Conservation (phyloP, 2,797 vertebrate species). For the Catostomus latipinnis region DNA sequence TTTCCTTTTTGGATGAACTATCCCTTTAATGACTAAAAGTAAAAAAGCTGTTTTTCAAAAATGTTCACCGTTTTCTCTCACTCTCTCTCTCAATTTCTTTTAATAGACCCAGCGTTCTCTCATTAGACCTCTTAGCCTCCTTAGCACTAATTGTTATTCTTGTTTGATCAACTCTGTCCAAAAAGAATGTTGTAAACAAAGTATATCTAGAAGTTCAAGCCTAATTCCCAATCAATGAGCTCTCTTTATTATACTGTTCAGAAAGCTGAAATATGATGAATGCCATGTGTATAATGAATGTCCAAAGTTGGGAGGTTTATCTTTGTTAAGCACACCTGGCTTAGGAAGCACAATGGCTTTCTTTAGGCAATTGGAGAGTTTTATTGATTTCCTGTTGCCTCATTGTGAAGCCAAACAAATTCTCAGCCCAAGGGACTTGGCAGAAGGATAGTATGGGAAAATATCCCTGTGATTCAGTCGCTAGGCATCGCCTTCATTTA, state of each 20-base stretch:
- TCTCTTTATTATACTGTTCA: slow-evolving; percentile 1
- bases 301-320: slow-evolving; percentile 11
- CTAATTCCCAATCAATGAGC: too few species aligned
- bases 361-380: slow-evolving; percentile 27
- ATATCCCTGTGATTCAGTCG: slow-evolving; percentile 29
- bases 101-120: slow-evolving; percentile 15
- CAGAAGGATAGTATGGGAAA: slow-evolving; percentile 45
- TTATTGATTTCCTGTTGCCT: slow-evolving; percentile 41
- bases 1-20: too few species aligned
- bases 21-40: too few species aligned
- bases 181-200: too few species aligned
- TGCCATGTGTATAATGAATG: not conserved
- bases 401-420: slow-evolving; percentile 50
- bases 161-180: not conserved
- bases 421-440: slow-evolving; percentile 47
- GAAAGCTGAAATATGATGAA: slow-evolving; percentile 7
- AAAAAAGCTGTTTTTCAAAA: too few species aligned
- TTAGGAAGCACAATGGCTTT: slow-evolving; percentile 7
- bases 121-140: slow-evolving; percentile 34
- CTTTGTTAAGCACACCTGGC: slow-evolving; percentile 23
- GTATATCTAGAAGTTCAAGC: too few species aligned
- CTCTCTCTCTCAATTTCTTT: not conserved
- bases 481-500: slow-evolving; percentile 29
- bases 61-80: slow-evolving; percentile 47
- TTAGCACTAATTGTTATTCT: slow-evolving; percentile 51